Evolutionary conservation across 1,140 invertebrate species (phyloP).

Genomic region (Drosophila ercepeae): DNA sequence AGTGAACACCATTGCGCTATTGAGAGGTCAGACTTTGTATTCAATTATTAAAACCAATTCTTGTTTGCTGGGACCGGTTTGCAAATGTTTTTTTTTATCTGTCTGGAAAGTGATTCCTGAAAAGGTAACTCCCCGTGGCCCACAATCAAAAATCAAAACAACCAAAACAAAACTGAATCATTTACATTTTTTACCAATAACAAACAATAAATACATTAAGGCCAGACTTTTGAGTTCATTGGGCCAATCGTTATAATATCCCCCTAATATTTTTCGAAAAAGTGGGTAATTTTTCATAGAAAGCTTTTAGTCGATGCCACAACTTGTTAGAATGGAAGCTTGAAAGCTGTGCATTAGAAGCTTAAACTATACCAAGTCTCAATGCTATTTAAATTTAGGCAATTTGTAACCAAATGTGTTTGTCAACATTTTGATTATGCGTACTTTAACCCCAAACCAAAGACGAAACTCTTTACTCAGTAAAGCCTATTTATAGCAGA

Average conservation of each 20-base stretch:
- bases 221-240: constrained; percentile 11
- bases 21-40: constrained; percentile 29
- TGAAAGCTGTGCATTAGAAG: constrained; percentile 16
- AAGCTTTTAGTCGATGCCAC: constrained; percentile 36
- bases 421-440: constrained; percentile 57
- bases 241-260: too few relatives aligned
- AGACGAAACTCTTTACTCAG: constrained; percentile 35
- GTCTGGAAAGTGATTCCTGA: constrained; percentile 4
- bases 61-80: constrained; percentile 66
- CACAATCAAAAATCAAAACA: constrained; percentile 4
- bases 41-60: constrained; percentile 19
- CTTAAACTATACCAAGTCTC: constrained; percentile 6
- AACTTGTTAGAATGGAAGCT: constrained; percentile 11
- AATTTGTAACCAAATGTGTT: constrained; percentile 48
- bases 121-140: not conserved
- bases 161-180: not conserved
- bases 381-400: constrained; percentile 53
- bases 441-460: constrained; percentile 68
- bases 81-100: not conserved
- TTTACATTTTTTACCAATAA: constrained; percentile 7
- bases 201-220: constrained; percentile 6
- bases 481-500: constrained; percentile 54
- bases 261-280: constrained; percentile 2
- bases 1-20: constrained; percentile 1
- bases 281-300: constrained; percentile 9